A percentile compares a stretch with the other conserved stretches of the same genome.
phyloP scores from a whole-genome alignment of 2,888 invertebrate genomes.

The Yponomeuta malinellus region DNA sequence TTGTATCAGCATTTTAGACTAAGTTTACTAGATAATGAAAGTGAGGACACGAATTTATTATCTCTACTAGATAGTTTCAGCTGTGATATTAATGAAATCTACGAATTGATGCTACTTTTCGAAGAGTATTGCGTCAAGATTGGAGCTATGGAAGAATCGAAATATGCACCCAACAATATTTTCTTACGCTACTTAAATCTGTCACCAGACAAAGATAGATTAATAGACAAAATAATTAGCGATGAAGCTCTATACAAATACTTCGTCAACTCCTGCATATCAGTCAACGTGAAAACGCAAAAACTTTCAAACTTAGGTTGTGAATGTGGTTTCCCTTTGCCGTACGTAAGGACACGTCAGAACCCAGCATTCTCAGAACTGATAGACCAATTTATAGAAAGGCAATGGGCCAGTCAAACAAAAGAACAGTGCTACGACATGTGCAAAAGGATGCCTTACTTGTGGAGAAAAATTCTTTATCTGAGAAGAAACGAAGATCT shows the following conservation, averaged over 20 bases:
- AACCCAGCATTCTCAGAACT: constrained; percentile 69
- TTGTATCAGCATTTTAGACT: constrained; percentile 65
- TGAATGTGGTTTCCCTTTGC: constrained; percentile 77
- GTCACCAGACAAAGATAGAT: constrained; percentile 37
- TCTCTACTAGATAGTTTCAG: constrained; percentile 52
- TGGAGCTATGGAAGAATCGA: constrained; percentile 53
- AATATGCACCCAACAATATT: constrained; percentile 56
- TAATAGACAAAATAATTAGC: constrained; percentile 48
- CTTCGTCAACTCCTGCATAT: constrained; percentile 75
- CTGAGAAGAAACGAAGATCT: constrained; percentile 65
- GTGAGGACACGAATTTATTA: constrained; percentile 59
- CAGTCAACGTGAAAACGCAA: constrained; percentile 64
- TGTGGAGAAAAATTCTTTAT: constrained; percentile 77
- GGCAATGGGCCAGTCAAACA: constrained; percentile 57
- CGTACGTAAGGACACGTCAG: constrained; percentile 57
- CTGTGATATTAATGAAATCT: constrained; percentile 68
- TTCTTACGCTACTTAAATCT: constrained; percentile 58
- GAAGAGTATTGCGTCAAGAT: constrained; percentile 62
- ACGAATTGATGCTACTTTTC: constrained; percentile 53
- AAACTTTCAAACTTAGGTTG: constrained; percentile 65
- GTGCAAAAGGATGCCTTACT: constrained; percentile 77
- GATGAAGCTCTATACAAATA: constrained; percentile 65
- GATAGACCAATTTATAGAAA: constrained; percentile 74
- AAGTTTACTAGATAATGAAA: constrained; percentile 58
- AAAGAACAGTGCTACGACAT: constrained; percentile 66